Conservation (phyloP, 1,140 invertebrate genomes). For the Berghia stephanieae region DNA sequence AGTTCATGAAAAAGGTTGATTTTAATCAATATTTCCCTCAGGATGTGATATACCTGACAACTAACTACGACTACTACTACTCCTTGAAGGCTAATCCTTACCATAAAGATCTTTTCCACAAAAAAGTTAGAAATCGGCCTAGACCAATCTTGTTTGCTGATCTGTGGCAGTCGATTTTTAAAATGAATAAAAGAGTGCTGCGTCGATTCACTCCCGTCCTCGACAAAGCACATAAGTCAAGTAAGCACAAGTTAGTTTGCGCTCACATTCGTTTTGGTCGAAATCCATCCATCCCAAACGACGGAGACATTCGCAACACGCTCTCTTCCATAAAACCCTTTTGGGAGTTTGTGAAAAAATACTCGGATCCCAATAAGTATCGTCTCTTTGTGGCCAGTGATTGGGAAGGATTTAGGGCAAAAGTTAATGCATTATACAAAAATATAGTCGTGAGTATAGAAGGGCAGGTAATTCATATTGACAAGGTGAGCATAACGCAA, state of each 20-base stretch:
- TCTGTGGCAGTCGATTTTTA: constrained; percentile 41
- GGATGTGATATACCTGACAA: constrained; percentile 44
- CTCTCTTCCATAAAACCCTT: constrained; percentile 35
- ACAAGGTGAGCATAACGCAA: constrained; percentile 38
- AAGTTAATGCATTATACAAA: constrained; percentile 38
- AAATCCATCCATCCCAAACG: constrained; percentile 44
- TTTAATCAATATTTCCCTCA: constrained; percentile 41
- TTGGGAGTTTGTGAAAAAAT: constrained; percentile 40
- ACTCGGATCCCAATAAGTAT: constrained; percentile 36
- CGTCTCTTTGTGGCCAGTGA: constrained; percentile 48
- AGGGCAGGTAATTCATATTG: constrained; percentile 45
- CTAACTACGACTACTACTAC: constrained; percentile 47
- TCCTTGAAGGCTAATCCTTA: constrained; percentile 40
- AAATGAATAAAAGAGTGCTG: constrained; percentile 40
- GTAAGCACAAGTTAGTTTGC: constrained; percentile 39
- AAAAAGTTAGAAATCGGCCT: constrained; percentile 35
- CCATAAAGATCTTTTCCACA: constrained; percentile 36
- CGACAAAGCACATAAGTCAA: constrained; percentile 28
- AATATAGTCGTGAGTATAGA: constrained; percentile 34
- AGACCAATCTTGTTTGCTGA: constrained; percentile 40
- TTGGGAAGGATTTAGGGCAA: constrained; percentile 35
- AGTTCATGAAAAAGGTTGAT: constrained; percentile 37
- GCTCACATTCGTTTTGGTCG: constrained; percentile 44
- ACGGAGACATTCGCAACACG: constrained; percentile 40
- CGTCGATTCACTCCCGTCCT: constrained; percentile 32